Conservation (phyloP, 2,888 invertebrate genomes). For the Papilio demoleus region DNA sequence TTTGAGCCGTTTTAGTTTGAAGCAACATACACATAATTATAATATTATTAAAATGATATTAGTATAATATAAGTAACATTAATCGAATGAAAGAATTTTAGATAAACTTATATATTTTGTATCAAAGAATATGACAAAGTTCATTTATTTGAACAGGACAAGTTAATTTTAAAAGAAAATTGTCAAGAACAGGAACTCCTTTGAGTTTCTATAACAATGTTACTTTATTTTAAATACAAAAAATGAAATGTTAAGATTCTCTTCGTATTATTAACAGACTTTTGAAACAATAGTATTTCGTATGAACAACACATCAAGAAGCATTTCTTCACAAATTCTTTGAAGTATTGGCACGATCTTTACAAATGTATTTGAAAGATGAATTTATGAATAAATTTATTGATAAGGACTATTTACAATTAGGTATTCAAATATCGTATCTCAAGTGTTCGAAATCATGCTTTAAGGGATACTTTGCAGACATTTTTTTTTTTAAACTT, state of each 20-base stretch:
- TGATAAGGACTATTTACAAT: neutral
- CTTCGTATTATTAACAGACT: too few species aligned
- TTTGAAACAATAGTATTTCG: neutral
- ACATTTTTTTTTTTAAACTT: too few species aligned
- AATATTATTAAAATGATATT: too few species aligned
- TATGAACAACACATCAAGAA: neutral
- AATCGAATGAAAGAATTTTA: too few species aligned
- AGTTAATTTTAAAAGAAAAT: neutral
- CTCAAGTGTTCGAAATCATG: too few species aligned
- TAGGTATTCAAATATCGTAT: neutral
- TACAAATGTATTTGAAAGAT: constrained; percentile 1
- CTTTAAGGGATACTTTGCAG: too few species aligned
- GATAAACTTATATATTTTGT: too few species aligned
- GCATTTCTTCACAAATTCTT: neutral
- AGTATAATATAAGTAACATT: too few species aligned
- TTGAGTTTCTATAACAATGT: neutral
- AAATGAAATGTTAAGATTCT: neutral
- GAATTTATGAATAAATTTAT: constrained; percentile 12
- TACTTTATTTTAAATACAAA: neutral
- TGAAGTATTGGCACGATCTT: neutral
- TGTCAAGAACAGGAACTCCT: neutral
- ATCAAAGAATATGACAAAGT: too few species aligned
- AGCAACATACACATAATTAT: too few species aligned
- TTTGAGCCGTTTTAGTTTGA: too few species aligned
- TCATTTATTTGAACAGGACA: neutral